Base-by-base conservation (phyloP, 2,888 invertebrate species). In the Coenonympha glycerion region DNA sequence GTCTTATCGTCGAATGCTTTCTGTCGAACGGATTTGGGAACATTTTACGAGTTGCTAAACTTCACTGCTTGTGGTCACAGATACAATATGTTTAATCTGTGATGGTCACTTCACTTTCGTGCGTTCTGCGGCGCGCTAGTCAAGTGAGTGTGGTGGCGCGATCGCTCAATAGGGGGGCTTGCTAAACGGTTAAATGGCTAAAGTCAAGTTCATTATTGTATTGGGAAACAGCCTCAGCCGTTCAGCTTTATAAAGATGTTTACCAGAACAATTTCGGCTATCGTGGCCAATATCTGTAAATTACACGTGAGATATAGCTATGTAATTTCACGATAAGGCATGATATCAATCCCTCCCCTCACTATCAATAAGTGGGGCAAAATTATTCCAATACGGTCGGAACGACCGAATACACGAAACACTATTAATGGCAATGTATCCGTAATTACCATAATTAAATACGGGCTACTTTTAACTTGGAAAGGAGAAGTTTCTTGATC, bases 11-110 rank as follows among this genome's bases (percentile, higher is more conserved):
- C 53, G 91, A 91, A 75, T 92, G 91, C 68, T 91, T 91, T 69
- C 92, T 87, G 63, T 91, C 91, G 72, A 91, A 91, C 60, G 91
- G 91, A 70, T 92, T 92, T 16, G 91, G 91, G 75, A 89, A 91
- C 91, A 91, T 91, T 60, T 70, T 78, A 31, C 18, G 42, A 37
- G 50, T 24, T 13, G 6, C 8, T 39, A 13, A 13, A 13, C n/a
- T n/a, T 4, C 22, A 39, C 22, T 11, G 15, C 8, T 8, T 15
- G 15, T 15, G 11, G 31, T n/a, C n/a, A n/a, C n/a, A n/a, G n/a
- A n/a, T n/a, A n/a, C n/a, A n/a, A n/a, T n/a, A n/a, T n/a, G n/a
- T n/a, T n/a, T n/a, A n/a, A n/a, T n/a, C n/a, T n/a, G n/a, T n/a
- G n/a, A n/a, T n/a, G n/a, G n/a, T 22, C n/a, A 40, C n/a, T n/a